phyloP scores from a whole-genome alignment of 2,888 invertebrate genomes.

The Isoperla grammatica region DNA sequence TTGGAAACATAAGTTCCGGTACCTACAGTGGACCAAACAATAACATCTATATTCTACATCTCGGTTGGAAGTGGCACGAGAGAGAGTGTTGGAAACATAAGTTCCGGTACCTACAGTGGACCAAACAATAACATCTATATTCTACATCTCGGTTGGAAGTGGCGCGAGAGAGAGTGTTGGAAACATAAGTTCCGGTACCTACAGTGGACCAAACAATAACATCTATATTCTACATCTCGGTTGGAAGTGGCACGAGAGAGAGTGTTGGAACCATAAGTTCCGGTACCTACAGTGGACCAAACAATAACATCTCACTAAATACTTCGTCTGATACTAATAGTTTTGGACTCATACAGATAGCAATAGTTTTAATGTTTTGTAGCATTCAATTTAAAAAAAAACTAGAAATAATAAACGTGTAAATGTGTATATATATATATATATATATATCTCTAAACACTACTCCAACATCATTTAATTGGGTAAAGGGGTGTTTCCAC shows the following conservation, averaged over 20 bases:
- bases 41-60: conserved; percentile 66
- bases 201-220: conserved; percentile 38
- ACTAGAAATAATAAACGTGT: too few species aligned
- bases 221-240: conserved; percentile 70
- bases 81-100: conserved; percentile 68
- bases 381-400: too few species aligned
- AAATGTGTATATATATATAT: too few species aligned
- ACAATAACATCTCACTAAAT: too few species aligned
- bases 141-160: conserved; percentile 77
- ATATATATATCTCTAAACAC: too few species aligned
- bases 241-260: conserved; percentile 76
- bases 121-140: conserved; percentile 50
- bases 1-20: conserved; percentile 67
- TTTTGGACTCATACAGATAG: too few species aligned
- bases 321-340: too few species aligned
- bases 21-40: conserved; percentile 34
- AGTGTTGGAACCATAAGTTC: conserved; percentile 66
- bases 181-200: conserved; percentile 62
- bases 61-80: conserved; percentile 75
- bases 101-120: conserved; percentile 50
- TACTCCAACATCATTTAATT: too few species aligned
- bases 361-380: too few species aligned
- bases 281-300: conserved; percentile 45
- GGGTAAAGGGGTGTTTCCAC: too few species aligned
- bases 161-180: conserved; percentile 70